phyloP scores from a whole-genome alignment of 2,888 invertebrate genomes.

The Reticulitermes lucifugus region DNA sequence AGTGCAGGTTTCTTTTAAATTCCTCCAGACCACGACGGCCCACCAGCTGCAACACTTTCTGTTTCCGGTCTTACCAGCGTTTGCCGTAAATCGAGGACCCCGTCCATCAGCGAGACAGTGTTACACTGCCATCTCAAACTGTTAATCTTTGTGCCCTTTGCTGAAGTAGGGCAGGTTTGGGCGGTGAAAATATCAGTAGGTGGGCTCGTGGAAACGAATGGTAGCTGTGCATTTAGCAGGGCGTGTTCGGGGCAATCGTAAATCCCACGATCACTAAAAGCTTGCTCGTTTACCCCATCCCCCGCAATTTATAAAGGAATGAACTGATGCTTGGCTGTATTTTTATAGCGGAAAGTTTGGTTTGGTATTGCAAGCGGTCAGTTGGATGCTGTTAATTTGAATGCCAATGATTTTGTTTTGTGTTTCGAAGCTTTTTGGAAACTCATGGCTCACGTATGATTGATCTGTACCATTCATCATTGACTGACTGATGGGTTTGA shows the following conservation, averaged over 20 bases:
- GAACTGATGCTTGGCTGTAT: not conserved
- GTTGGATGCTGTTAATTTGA: not conserved
- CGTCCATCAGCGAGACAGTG: constrained; percentile 1
- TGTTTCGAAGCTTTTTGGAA: too few species aligned
- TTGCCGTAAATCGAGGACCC: too few species aligned
- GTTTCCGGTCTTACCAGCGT: too few species aligned
- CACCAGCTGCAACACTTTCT: too few species aligned
- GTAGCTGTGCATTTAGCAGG: constrained; percentile 43
- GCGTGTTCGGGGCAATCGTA: constrained; percentile 41
- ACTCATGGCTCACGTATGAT: too few species aligned
- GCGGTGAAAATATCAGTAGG: not conserved
- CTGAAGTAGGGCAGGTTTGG: not conserved
- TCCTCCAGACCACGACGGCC: too few species aligned
- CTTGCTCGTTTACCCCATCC: constrained; percentile 19
- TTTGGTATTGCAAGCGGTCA: not conserved
- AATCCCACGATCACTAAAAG: constrained; percentile 45
- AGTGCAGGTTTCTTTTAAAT: too few species aligned
- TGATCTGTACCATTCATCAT: too few species aligned
- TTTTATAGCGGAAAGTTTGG: not conserved
- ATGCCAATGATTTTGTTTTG: too few species aligned
- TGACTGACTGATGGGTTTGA: too few species aligned
- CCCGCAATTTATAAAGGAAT: not conserved
- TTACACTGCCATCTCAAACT: not conserved
- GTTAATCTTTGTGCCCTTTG: constrained; percentile 8
- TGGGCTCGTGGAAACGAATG: constrained; percentile 21